A percentile compares a stretch with the other conserved stretches of the same genome.
Conservation (phyloP, 2,797 vertebrate genomes). For the Bovichtus variegatus region DNA sequence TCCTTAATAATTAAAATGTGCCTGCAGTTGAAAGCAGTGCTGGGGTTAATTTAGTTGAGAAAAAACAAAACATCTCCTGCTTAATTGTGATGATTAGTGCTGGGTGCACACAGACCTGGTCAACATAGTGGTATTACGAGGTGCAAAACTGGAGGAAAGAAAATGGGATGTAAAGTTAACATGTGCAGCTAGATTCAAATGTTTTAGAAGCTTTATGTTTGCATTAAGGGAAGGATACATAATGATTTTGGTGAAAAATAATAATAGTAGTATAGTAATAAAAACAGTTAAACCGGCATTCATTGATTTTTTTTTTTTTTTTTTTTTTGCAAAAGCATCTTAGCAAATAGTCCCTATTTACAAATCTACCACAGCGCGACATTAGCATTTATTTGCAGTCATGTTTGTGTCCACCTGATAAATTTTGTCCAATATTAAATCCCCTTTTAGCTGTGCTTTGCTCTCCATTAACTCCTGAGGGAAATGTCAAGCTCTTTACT, state of each 20-base stretch:
- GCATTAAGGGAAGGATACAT: background rate
- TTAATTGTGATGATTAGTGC: slow-evolving; percentile 75
- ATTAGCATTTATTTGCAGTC: slow-evolving; percentile 2
- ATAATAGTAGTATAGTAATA: no score
- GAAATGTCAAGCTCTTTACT: background rate
- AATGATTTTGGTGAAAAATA: background rate
- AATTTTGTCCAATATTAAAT: background rate
- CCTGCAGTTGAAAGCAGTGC: slow-evolving; percentile 68
- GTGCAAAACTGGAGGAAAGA: background rate
- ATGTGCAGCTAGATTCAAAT: background rate
- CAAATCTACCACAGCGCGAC: background rate
- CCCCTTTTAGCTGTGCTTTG: background rate
- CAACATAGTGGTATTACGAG: slow-evolving; percentile 21
- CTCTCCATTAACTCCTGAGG: background rate
- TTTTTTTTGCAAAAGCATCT: background rate
- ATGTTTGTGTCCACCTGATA: background rate
- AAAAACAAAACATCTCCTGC: slow-evolving; percentile 58
- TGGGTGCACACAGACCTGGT: slow-evolving; percentile 18
- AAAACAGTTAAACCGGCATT: background rate
- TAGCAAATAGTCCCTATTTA: background rate
- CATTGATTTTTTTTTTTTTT: background rate
- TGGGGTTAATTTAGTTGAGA: slow-evolving; percentile 70
- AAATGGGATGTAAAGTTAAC: background rate
- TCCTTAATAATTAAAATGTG: slow-evolving; percentile 81
- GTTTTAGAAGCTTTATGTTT: background rate